Conservation (phyloP, 1,140 invertebrate genomes). For the Temnothorax longispinosus region DNA sequence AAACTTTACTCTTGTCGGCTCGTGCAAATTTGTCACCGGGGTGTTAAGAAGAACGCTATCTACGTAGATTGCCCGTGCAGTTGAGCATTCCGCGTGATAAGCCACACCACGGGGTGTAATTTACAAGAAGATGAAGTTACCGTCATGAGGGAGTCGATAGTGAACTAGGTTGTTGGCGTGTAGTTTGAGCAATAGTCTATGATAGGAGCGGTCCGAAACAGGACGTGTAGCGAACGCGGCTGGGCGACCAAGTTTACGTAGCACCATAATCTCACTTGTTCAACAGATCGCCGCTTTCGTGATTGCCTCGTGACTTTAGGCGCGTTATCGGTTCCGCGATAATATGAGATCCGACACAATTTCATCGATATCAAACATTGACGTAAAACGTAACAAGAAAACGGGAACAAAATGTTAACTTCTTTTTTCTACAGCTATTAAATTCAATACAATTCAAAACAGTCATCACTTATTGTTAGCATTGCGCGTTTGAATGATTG, state of each 20-base stretch:
- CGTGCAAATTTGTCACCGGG: background rate
- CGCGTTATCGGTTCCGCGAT: background rate
- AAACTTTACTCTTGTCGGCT: constrained; percentile 15
- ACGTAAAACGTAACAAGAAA: background rate
- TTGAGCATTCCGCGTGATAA: constrained; percentile 39
- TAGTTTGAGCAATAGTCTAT: constrained; percentile 52
- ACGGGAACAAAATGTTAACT: background rate
- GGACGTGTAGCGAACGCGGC: background rate
- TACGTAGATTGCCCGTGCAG: constrained; percentile 5
- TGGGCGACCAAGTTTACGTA: constrained; percentile 56
- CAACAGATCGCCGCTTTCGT: constrained; percentile 29
- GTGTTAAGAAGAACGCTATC: constrained; percentile 30
- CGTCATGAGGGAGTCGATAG: constrained; percentile 41
- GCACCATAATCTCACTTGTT: constrained; percentile 57
- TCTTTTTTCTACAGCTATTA: background rate
- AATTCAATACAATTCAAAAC: background rate
- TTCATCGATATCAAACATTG: background rate
- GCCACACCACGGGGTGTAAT: constrained; percentile 53
- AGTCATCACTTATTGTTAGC: background rate
- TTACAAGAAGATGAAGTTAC: constrained; percentile 67
- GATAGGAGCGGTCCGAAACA: constrained; percentile 24
- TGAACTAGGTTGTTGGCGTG: constrained; percentile 60
- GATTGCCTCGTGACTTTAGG: constrained; percentile 53
- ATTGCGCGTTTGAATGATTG: background rate
- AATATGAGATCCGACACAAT: background rate